Base-by-base conservation (phyloP, 1,140 invertebrate species). In the Thalassaphorura encarpata region DNA sequence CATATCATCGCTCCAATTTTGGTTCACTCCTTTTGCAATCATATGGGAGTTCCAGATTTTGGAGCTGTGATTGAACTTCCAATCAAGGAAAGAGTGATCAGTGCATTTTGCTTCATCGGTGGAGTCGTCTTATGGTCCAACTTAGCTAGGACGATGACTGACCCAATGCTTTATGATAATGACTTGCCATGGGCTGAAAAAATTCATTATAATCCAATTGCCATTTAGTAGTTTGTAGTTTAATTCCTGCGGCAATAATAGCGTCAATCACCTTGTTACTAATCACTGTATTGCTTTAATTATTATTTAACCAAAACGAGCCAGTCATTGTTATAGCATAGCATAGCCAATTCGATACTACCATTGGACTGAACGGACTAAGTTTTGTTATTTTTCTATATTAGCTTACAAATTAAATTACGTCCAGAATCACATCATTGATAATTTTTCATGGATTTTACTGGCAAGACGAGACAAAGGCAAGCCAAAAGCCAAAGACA, bases 1-100 rank as follows among this genome's bases (percentile, higher is more conserved):
- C 90, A 96, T 69, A 80, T 95, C 66, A 74, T 83, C 18, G 87
- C 90, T 11, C 85, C 89, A n/a, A 81, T 95, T 60, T 68, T 90
- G 13, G 89, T 83, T 5, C 93, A 96, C 70, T 84, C 88, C 2
- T 94, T 96, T 70, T 97, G 92, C 71, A 96, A 97, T 73, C 85
- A 90, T 69, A 95, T 97, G 87, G 93, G 92, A 24, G 85, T 96
- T 66, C 92, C 92, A 0, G 87, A 94, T 69, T 77, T 96, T 59
- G 75, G 76, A 2, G 88, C 91, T 69, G 75, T 95, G 2, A 69
- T 78, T 40, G 77, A 79, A 21, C 84, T 84, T 66, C 76, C 80
- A 51, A 73, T 79, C 26, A 75, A 78, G 5, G 64, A 77, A 19
- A 79, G 86, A 62, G 76, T 79, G 52, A 71, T 79, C 13, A 70